Evolutionary conservation across 2,888 invertebrate species (phyloP), one percentile per base, ranked within the genome.

Genomic region (Pollenia labialis): DNA sequence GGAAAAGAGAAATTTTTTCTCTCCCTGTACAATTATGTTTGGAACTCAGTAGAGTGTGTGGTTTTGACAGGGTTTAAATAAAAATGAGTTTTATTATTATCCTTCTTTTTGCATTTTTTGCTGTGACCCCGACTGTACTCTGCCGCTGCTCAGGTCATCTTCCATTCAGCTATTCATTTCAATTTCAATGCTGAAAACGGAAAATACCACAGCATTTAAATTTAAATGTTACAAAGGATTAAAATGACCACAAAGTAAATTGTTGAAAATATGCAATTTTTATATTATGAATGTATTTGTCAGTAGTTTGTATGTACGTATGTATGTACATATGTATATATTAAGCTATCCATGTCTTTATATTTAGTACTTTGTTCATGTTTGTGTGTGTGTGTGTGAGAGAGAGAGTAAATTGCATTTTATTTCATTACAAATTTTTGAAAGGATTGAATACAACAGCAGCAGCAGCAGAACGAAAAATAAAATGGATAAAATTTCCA

Each of bases 211-310:
- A 84, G 68, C 87, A 87, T 87, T 87, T 87, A 87, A 87, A 84
- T 87, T 84, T 84, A 84, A 84, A 87, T 81, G 87, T 84, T 87
- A 81, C 83, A 87, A 85, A 84, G 84, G 83, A 77, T 87, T 81
- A 81, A 81, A 81, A 77, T 84, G 87, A 87, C 87, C 87, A 81
- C 84, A 87, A 84, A 87, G 81, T 81, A 87, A 84, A 87, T 84
- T 87, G 84, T 84, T 84, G 79, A 79, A 86, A 82, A 82, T 79
- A n/a, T 80, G 74, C 52, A 75, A 75, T 75, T 75, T 52, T 62
- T 54, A 52, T 42, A 40, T 48, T 10, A 8, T 50, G 50, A 16
- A 11, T 71, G 2, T 52, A n/a, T 42, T 54, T 71, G 52, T 42
- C n/a, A 14, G 32, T 54, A 23, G 48, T 66, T 10, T 14, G 4